Conservation (phyloP, 2,888 invertebrate species). For the Eulithis testata region DNA sequence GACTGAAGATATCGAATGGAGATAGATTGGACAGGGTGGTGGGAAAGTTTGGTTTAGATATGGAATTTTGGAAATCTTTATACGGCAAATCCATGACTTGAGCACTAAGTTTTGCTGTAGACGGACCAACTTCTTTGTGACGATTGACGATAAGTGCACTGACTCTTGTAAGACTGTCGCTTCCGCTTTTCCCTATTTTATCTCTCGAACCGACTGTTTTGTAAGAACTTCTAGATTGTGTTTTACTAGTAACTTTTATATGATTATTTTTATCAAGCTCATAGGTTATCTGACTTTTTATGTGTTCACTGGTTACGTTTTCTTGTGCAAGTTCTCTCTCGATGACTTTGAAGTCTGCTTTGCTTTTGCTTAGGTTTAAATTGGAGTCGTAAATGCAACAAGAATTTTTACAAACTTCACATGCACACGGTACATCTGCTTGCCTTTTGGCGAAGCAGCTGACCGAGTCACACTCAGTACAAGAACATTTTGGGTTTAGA, state of each 20-base stretch:
- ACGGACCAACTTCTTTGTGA: constrained; percentile 22
- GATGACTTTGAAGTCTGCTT: constrained; percentile 4
- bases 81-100: constrained; percentile 59
- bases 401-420: constrained; percentile 36
- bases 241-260: constrained; percentile 1
- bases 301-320: constrained; percentile 17
- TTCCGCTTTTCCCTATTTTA: neutral
- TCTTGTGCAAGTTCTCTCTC: constrained; percentile 4
- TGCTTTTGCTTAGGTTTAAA: constrained; percentile 9
- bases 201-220: constrained; percentile 7
- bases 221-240: constrained; percentile 6
- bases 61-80: constrained; percentile 48
- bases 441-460: constrained; percentile 50
- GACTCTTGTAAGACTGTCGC: neutral
- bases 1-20: constrained; percentile 57
- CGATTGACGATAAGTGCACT: neutral
- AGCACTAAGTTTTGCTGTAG: constrained; percentile 56
- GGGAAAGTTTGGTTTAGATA: constrained; percentile 7
- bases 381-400: constrained; percentile 38
- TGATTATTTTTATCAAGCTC: constrained; percentile 13
- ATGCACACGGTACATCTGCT: constrained; percentile 37
- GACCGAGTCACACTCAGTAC: constrained; percentile 54
- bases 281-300: constrained; percentile 24
- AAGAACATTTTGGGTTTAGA: constrained; percentile 54
- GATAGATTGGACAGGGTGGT: constrained; percentile 33